These are phyloP conservation scores for Nothura maculosa DNA, from an alignment of 2,797 vertebrate genomes.

Conservation along the genomic window DNA sequence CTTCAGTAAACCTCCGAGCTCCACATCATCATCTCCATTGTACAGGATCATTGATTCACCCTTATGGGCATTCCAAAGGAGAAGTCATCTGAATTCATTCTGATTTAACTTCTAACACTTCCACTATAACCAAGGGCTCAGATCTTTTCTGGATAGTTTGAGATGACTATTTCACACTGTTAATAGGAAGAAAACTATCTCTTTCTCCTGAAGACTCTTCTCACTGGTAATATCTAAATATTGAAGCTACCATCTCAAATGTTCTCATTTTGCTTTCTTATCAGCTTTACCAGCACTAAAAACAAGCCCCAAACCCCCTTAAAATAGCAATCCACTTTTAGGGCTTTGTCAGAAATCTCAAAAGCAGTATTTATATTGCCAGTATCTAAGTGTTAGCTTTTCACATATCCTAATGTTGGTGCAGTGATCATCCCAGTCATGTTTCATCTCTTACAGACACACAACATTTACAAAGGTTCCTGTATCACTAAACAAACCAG, in stretches of 20 bases:
- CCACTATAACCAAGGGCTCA: background rate
- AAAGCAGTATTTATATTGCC: background rate
- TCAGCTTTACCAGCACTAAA: background rate
- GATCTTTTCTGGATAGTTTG: accelerated
- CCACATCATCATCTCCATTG: too few relatives aligned
- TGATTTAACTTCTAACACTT: background rate
- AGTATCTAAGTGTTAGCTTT: conserved; percentile 9
- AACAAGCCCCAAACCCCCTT: background rate
- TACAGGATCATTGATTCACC: background rate
- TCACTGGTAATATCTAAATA: background rate
- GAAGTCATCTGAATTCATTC: background rate
- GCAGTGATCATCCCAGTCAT: conserved; percentile 50
- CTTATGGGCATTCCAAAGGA: accelerated
- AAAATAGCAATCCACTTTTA: background rate
- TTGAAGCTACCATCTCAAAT: accelerated
- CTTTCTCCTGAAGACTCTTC: background rate
- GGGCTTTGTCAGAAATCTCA: background rate
- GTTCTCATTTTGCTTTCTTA: background rate
- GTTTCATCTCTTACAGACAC: conserved; percentile 6
- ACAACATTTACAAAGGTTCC: conserved; percentile 2
- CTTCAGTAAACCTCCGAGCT: background rate
- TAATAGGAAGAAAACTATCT: background rate
- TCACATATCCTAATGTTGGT: conserved; percentile 15
- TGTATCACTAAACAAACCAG: conserved; percentile 64
- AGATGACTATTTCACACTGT: background rate